Conservation (phyloP, 2,113 vertebrate genomes). For the Cyanoramphus novaezelandiae region DNA sequence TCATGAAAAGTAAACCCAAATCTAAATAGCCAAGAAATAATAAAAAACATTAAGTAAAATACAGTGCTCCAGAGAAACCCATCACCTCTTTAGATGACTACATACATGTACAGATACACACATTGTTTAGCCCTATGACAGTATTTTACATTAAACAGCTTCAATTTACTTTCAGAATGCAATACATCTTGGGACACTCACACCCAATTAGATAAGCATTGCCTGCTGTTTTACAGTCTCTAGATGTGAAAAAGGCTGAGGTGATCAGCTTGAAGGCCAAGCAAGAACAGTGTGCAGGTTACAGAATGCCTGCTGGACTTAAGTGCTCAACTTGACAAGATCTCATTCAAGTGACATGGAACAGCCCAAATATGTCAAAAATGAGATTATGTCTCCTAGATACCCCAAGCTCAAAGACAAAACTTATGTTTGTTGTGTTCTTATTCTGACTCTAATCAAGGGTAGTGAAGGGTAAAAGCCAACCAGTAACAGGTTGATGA, state of each 20-base stretch:
- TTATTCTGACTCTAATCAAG: background rate
- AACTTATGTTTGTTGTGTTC: background rate
- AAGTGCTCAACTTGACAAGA: background rate
- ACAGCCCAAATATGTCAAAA: background rate
- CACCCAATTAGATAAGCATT: background rate
- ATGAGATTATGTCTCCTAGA: background rate
- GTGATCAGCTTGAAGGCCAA: background rate
- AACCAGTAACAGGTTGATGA: background rate
- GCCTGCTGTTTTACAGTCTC: background rate
- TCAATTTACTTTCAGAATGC: background rate
- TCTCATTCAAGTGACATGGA: background rate
- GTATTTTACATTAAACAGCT: background rate
- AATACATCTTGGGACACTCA: background rate
- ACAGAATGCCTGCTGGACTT: background rate
- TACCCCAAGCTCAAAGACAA: background rate
- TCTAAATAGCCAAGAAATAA: background rate
- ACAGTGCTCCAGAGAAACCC: fast-evolving
- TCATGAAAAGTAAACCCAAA: background rate
- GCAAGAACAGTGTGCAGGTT: background rate
- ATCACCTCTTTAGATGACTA: background rate
- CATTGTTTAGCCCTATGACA: fast-evolving
- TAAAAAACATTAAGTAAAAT: background rate
- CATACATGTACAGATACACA: fast-evolving
- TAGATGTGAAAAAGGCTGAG: background rate
- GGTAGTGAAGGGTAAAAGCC: background rate